A percentile compares a stretch with the other conserved stretches of the same genome.
These are phyloP conservation scores for Graphium colonna DNA, from an alignment of 2,888 invertebrate species.

Conservation along the genomic window DNA sequence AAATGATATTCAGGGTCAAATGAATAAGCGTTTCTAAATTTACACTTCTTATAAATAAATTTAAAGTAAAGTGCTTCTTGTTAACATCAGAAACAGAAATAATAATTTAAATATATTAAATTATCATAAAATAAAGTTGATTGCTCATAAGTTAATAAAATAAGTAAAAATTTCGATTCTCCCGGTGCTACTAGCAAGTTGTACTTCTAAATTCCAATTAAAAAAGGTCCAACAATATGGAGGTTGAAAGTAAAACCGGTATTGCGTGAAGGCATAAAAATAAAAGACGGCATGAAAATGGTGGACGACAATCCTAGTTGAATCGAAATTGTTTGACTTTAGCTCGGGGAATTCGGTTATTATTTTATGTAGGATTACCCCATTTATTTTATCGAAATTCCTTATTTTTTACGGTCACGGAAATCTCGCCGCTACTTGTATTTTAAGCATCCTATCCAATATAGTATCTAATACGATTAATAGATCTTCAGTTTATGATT, in stretches of 20 bases:
- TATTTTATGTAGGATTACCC: not conserved
- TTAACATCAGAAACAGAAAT: too few relatives aligned
- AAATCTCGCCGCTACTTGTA: not conserved
- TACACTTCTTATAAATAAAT: too few relatives aligned
- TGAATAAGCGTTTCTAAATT: too few relatives aligned
- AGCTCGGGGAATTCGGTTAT: not conserved
- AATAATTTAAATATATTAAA: too few relatives aligned
- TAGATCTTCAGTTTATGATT: not conserved
- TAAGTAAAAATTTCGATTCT: too few relatives aligned
- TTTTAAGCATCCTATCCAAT: not conserved
- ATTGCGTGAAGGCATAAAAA: slow-evolving; percentile 6
- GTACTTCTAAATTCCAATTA: slow-evolving; percentile 9
- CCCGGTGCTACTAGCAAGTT: not conserved
- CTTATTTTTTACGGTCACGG: not conserved
- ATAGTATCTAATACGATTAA: not conserved
- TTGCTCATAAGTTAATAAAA: too few relatives aligned
- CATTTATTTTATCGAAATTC: not conserved
- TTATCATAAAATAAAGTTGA: too few relatives aligned
- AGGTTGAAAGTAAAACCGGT: slow-evolving; percentile 21
- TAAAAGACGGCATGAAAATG: slow-evolving; percentile 11
- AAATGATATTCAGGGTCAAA: too few relatives aligned
- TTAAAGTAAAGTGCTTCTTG: too few relatives aligned
- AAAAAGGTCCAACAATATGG: slow-evolving; percentile 5
- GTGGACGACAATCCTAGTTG: slow-evolving; percentile 18
- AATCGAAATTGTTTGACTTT: slow-evolving; percentile 3